A percentile compares a stretch with the other conserved stretches of the same genome.
phyloP scores from a whole-genome alignment of 2,888 invertebrate species.

The Coremacera marginata region DNA sequence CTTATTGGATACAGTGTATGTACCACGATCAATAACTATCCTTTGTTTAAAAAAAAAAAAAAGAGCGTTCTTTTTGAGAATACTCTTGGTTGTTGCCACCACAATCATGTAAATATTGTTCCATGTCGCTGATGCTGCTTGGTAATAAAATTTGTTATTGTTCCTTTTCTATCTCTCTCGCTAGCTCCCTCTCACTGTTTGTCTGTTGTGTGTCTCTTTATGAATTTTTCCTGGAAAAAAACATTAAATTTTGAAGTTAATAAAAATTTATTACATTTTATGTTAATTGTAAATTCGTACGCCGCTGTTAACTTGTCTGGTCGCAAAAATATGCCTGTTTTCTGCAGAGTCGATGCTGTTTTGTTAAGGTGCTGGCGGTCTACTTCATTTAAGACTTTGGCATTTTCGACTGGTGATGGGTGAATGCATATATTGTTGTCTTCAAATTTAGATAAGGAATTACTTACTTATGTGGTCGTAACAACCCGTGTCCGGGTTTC shows the following conservation, averaged over 20 bases:
- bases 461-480: too few species aligned
- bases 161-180: neutral
- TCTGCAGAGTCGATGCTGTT: neutral
- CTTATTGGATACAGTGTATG: too few species aligned
- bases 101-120: neutral
- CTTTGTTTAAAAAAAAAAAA: too few species aligned
- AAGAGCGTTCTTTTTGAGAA: neutral
- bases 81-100: neutral
- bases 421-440: too few species aligned
- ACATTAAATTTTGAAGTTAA: neutral
- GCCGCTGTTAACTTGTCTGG: slow-evolving; percentile 24
- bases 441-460: too few species aligned
- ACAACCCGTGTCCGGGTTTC: too few species aligned
- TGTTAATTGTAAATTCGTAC: neutral
- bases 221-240: neutral
- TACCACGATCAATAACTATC: neutral
- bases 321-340: neutral
- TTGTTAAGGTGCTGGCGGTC: neutral
- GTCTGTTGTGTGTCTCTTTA: neutral
- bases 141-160: neutral
- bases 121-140: neutral
- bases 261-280: neutral
- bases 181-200: too few species aligned
- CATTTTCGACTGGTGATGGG: too few species aligned
- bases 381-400: too few species aligned